A percentile compares a stretch with the other conserved stretches of the same genome.
Conservation (phyloP, 1,140 invertebrate genomes). For the Leptopilina boulardi region DNA sequence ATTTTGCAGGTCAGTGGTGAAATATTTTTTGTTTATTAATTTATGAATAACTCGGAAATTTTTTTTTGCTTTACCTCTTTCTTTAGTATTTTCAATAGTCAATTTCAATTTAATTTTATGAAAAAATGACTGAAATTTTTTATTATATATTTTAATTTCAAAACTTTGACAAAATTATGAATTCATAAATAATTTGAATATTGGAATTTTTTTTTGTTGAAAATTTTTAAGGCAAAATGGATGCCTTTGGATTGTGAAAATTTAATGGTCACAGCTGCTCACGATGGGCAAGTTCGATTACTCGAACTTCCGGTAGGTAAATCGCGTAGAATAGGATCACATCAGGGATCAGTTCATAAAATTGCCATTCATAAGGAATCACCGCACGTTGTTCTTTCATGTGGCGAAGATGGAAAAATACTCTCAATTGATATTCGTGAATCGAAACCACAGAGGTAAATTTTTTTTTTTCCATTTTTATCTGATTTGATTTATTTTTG, state of each 20-base stretch:
- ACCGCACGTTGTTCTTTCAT: slow-evolving; percentile 88
- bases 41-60: no score
- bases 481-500: neutral
- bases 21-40: slow-evolving; percentile 52
- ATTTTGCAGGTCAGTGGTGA: slow-evolving; percentile 90
- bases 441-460: slow-evolving; percentile 81
- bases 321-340: slow-evolving; percentile 81
- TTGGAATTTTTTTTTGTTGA: no score
- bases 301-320: slow-evolving; percentile 74
- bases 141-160: no score
- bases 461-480: slow-evolving; percentile 28
- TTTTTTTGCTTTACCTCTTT: no score
- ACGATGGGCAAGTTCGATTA: slow-evolving; percentile 89
- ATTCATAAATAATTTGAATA: neutral
- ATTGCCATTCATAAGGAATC: slow-evolving; percentile 84
- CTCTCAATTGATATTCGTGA: slow-evolving; percentile 88
- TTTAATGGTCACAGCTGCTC: slow-evolving; percentile 90
- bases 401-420: slow-evolving; percentile 91
- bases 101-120: no score
- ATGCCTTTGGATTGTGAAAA: slow-evolving; percentile 83
- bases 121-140: no score
- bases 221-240: slow-evolving; percentile 80
- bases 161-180: no score
- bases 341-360: slow-evolving; percentile 87
- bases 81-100: no score